These are phyloP conservation scores for Hormiphora californensis DNA, from an alignment of 37 sponge, comb jelly and placozoan genomes.

Conservation along the genomic window DNA sequence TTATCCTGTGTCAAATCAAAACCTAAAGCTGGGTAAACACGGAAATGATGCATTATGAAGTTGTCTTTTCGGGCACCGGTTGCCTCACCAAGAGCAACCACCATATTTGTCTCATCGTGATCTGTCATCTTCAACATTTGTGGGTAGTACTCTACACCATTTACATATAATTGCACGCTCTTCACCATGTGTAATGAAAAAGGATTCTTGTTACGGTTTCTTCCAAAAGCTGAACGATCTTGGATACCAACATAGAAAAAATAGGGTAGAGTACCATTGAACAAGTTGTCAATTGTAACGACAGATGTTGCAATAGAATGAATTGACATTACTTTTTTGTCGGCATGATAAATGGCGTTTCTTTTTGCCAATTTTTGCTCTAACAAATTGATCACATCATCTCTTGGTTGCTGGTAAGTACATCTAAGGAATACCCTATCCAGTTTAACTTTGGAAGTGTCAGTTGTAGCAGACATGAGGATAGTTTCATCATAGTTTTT, in stretches of 20 bases:
- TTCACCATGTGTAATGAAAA: background rate
- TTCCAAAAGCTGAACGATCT: background rate
- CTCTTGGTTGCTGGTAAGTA: slow-evolving; percentile 20
- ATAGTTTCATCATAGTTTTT: slow-evolving; percentile 37
- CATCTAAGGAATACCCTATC: background rate
- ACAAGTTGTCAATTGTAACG: background rate
- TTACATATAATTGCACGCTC: background rate
- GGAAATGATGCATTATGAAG: background rate
- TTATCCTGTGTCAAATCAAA: slow-evolving; percentile 14
- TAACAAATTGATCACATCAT: slow-evolving; percentile 2
- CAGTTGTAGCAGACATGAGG: background rate
- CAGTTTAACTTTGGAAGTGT: background rate
- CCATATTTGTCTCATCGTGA: background rate
- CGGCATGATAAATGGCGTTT: slow-evolving; percentile 13
- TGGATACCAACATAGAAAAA: background rate
- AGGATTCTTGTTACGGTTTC: background rate
- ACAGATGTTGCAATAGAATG: background rate
- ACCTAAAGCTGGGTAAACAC: background rate
- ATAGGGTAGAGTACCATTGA: background rate
- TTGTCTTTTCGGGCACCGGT: too few relatives aligned
- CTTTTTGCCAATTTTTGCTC: background rate
- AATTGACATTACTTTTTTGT: too few relatives aligned
- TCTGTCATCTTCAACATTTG: background rate
- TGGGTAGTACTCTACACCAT: background rate
- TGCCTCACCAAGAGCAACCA: background rate